Conservation (phyloP, 2,113 vertebrate species). For the Rostratula benghalensis region DNA sequence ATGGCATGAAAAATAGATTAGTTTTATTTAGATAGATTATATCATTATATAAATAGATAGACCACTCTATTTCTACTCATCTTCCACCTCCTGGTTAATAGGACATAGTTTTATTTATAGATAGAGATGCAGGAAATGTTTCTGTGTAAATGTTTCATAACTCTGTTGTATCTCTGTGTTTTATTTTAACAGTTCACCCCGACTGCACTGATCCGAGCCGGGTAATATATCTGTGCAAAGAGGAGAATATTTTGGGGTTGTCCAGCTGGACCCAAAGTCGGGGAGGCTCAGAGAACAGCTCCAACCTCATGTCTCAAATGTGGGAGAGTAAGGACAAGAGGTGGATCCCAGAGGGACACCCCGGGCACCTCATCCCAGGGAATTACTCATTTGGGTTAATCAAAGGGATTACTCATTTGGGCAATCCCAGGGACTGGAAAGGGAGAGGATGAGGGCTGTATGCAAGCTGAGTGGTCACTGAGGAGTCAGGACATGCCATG, state of each 20-base stretch:
- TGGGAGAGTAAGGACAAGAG: neutral
- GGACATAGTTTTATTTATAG: conserved; percentile 64
- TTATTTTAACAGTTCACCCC: neutral
- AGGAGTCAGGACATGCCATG: neutral
- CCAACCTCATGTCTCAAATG: neutral
- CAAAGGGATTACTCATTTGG: neutral
- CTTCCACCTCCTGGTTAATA: conserved; percentile 66
- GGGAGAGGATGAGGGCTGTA: neutral
- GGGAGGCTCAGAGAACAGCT: neutral
- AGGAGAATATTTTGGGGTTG: neutral
- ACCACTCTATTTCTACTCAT: conserved; percentile 66
- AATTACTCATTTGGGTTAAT: neutral
- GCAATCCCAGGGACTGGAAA: neutral
- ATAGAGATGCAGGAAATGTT: conserved; percentile 35
- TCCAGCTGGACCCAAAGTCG: neutral
- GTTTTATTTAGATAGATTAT: conserved; percentile 69
- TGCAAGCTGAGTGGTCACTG: neutral
- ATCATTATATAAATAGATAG: conserved; percentile 69
- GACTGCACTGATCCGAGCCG: neutral
- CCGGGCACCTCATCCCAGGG: neutral
- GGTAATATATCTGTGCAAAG: neutral
- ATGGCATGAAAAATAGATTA: conserved; percentile 71
- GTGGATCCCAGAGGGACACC: fast-evolving
- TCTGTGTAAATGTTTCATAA: conserved; percentile 59
- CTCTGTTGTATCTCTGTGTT: neutral